Evolutionary conservation across 2,888 invertebrate species (phyloP), one percentile per base, ranked within the genome.

Genomic region (Gasteruption jaculator): DNA sequence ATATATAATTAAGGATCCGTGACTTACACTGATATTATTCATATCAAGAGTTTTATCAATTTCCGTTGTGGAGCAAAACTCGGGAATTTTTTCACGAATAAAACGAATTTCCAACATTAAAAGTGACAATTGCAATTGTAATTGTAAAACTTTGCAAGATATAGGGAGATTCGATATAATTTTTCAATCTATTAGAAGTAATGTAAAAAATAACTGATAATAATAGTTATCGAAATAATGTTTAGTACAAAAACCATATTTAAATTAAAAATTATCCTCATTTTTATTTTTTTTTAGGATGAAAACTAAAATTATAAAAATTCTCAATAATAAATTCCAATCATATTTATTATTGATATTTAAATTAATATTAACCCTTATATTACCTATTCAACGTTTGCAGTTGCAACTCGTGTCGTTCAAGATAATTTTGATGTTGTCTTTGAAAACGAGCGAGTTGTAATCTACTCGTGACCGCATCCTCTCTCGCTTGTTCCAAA

Each of bases 381-480:
- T 25, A 20, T 65, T 56, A 82, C 83, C 81, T 81, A 70, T 78
- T 81, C 36, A 85, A 65, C 53, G 82, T 77, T 60, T 80, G 75
- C 34, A 83, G 68, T 52, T 79, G 78, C 24, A 70, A 45, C 34
- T 70, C 69, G 37, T 69, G 69, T 22, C 63, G 63, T 32, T 70
- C 70, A 2, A 67, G 54, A 44, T 68, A 65, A 56, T 69, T 63
- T 45, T 70, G 68, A 54, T 69, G 68, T 37, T 70, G 68, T 19
- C 68, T 57, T 42, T 70, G 70, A 38, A 65, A 65, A 15, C 67
- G 63, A 8, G 64, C 60, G 8, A 68, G 48, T 25, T 68, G 68
- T 4, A 63, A 53, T 48, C 65, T 59, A 47, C 64, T 67, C 3
- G 61, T 52, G 5, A 64, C 49, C n/a, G 67, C 63, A 33, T 69